phyloP scores from a whole-genome alignment of 2,113 vertebrate genomes.

The Oreotrochilus melanogaster region DNA sequence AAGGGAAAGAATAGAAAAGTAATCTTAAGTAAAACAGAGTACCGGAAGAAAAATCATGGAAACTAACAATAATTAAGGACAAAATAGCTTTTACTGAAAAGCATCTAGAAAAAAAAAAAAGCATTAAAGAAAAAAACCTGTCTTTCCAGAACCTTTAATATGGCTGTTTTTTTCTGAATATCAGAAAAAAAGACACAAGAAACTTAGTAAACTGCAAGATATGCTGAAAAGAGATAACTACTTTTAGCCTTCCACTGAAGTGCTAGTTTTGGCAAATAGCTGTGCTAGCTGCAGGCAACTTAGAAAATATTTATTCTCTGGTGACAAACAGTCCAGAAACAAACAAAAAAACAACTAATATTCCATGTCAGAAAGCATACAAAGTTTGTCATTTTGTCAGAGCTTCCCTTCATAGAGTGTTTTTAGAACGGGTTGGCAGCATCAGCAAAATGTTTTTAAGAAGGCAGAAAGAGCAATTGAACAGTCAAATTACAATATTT shows the following conservation, averaged over 20 bases:
- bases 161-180: background rate
- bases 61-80: background rate
- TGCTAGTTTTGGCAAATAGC: background rate
- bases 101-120: background rate
- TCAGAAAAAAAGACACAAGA: background rate
- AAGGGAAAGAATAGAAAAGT: background rate
- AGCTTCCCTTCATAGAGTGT: background rate
- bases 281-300: background rate
- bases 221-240: background rate
- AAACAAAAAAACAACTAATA: background rate
- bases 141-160: background rate
- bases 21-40: background rate
- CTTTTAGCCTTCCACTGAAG: background rate
- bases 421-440: background rate
- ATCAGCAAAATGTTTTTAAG: background rate
- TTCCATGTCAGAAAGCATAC: background rate
- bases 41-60: background rate
- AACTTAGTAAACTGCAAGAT: background rate
- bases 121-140: background rate
- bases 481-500: background rate
- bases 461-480: background rate
- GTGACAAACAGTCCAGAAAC: background rate
- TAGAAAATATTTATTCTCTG: background rate
- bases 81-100: background rate
- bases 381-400: conserved; percentile 25